Percentiles rank a stretch among this genome's conserved stretches.
phyloP scores from a whole-genome alignment of 2,113 vertebrate species.

The Platichthys stellatus region DNA sequence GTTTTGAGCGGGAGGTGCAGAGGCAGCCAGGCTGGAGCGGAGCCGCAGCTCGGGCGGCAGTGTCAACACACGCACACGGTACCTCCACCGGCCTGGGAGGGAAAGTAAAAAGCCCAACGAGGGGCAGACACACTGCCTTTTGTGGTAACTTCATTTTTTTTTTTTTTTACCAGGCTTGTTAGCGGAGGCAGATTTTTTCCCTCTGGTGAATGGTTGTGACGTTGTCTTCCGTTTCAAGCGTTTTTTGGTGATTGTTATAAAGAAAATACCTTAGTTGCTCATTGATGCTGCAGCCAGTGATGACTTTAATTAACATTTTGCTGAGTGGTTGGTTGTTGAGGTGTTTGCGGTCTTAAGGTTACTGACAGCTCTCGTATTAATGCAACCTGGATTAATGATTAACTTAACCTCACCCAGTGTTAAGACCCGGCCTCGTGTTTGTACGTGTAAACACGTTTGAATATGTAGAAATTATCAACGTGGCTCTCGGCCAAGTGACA shows the following conservation, averaged over 20 bases:
- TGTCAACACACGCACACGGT: constrained; percentile 78
- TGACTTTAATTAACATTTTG: constrained; percentile 2
- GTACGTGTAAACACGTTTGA: constrained; percentile 8
- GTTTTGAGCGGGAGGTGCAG: constrained; percentile 86
- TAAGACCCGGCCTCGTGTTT: neutral
- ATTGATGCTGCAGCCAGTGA: neutral
- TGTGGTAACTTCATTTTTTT: constrained; percentile 46
- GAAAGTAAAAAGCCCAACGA: constrained; percentile 46
- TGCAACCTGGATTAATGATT: constrained; percentile 4
- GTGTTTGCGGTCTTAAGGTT: neutral
- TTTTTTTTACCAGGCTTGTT: constrained; percentile 19
- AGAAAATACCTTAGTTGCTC: constrained; percentile 40
- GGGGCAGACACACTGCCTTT: constrained; percentile 34
- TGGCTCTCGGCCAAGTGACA: constrained; percentile 59
- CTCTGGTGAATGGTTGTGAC: neutral
- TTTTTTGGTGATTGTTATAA: constrained; percentile 15
- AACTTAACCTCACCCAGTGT: neutral
- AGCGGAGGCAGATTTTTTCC: constrained; percentile 4
- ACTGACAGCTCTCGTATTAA: constrained; percentile 7
- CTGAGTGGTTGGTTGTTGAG: neutral
- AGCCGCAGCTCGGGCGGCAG: constrained; percentile 62
- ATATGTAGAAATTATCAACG: constrained; percentile 17
- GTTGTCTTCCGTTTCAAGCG: constrained; percentile 11
- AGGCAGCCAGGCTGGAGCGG: constrained; percentile 64
- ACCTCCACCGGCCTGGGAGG: constrained; percentile 60